Evolutionary conservation across 1,140 invertebrate genomes (phyloP).

Genomic region (Orchesella cincta): DNA sequence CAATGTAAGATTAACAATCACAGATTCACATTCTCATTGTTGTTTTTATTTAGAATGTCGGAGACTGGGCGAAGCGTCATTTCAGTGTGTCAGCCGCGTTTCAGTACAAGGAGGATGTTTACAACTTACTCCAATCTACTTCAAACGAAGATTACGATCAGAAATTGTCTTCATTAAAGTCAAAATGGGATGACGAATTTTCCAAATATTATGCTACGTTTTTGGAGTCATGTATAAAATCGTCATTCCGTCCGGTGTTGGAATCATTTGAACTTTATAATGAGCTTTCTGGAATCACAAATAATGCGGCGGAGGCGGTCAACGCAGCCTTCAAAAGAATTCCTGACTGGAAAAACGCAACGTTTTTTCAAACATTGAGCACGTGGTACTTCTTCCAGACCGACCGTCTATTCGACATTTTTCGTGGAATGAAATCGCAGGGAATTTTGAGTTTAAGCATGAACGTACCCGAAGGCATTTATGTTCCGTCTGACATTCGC

Average conservation of each 20-base stretch:
- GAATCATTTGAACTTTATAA: neutral
- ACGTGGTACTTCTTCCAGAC: neutral
- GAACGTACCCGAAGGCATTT: neutral
- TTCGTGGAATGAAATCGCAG: neutral
- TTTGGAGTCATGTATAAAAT: neutral
- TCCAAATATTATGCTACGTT: neutral
- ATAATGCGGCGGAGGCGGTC: neutral
- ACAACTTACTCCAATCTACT: neutral
- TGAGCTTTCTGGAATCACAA: neutral
- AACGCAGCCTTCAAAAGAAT: neutral
- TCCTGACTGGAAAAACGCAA: neutral
- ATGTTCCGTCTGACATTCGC: neutral
- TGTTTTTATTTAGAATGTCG: neutral
- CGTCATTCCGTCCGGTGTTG: neutral
- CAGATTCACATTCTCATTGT: neutral
- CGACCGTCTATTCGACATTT: neutral
- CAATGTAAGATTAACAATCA: neutral
- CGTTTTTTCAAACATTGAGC: neutral
- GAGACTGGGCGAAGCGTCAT: neutral
- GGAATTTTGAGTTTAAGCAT: neutral
- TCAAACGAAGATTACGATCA: neutral
- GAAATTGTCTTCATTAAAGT: neutral
- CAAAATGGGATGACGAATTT: neutral
- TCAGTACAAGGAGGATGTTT: neutral
- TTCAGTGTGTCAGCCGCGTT: neutral